These are phyloP conservation scores for Eristalis intricaria DNA, from an alignment of 2,888 invertebrate genomes.

Conservation along the genomic window DNA sequence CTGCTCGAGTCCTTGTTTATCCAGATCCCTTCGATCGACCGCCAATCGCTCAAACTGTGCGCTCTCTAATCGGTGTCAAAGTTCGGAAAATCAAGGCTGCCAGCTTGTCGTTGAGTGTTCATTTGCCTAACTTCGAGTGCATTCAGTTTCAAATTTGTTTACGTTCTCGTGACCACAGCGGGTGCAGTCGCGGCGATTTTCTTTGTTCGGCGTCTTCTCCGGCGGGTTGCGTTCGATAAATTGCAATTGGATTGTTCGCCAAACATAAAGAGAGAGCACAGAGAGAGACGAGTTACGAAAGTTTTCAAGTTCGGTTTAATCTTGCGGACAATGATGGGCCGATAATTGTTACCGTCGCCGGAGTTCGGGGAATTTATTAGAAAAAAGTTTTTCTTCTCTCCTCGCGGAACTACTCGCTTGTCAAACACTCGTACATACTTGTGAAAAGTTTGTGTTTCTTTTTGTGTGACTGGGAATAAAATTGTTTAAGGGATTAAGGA, in stretches of 20 bases:
- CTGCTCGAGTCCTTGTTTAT: background rate
- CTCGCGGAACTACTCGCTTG: background rate
- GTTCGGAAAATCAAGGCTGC: background rate
- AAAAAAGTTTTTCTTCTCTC: background rate
- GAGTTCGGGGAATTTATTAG: background rate
- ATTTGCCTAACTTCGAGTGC: background rate
- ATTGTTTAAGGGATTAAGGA: background rate
- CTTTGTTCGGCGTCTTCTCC: background rate
- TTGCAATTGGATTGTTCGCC: constrained; percentile 14
- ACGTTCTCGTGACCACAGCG: background rate
- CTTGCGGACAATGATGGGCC: background rate
- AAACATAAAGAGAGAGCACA: background rate
- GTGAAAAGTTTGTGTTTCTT: background rate
- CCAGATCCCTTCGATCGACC: background rate
- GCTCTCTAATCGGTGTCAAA: background rate
- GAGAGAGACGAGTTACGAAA: no score
- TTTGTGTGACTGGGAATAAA: background rate
- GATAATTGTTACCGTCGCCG: background rate
- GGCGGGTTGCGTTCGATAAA: background rate
- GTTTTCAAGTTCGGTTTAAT: background rate
- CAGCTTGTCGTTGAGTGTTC: background rate
- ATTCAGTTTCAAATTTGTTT: background rate
- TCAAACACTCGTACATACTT: background rate
- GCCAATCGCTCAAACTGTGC: background rate
- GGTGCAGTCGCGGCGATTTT: background rate